Percentiles rank a stretch among this genome's conserved stretches.
phyloP scores from a whole-genome alignment of 2,888 invertebrate species.

The Dione juno region DNA sequence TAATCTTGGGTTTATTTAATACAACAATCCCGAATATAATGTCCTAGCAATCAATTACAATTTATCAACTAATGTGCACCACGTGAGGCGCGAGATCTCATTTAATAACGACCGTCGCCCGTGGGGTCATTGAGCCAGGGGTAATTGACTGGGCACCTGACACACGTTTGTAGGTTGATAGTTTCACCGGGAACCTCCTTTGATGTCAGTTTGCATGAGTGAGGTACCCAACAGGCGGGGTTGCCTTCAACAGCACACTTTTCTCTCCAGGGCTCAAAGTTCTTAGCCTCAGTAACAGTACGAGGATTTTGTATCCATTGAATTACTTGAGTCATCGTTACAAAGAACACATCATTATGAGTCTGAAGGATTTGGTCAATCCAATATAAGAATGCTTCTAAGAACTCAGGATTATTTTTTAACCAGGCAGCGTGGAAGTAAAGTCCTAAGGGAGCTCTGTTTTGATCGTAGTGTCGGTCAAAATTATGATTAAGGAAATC shows the following conservation, averaged over 20 bases:
- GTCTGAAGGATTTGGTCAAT: slow-evolving; percentile 93
- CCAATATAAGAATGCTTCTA: slow-evolving; percentile 97
- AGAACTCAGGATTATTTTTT: slow-evolving; percentile 95
- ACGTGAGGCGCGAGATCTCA: slow-evolving; percentile 76
- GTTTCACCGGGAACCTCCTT: slow-evolving; percentile 97
- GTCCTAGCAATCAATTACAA: slow-evolving; percentile 68
- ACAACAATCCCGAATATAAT: slow-evolving; percentile 65
- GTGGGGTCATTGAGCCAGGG: slow-evolving; percentile 97
- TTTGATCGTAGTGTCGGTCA: slow-evolving; percentile 95
- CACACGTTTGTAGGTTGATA: slow-evolving; percentile 95
- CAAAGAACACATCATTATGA: slow-evolving; percentile 96
- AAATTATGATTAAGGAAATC: slow-evolving; percentile 97
- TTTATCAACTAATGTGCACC: slow-evolving; percentile 74
- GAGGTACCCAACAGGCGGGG: slow-evolving; percentile 94
- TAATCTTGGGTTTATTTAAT: slow-evolving; percentile 48
- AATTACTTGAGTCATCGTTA: slow-evolving; percentile 97
- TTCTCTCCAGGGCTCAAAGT: slow-evolving; percentile 97
- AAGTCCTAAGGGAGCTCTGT: slow-evolving; percentile 93
- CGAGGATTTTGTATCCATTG: slow-evolving; percentile 97
- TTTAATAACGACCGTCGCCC: slow-evolving; percentile 93
- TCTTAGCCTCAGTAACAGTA: slow-evolving; percentile 92
- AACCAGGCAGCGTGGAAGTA: slow-evolving; percentile 98
- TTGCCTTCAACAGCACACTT: slow-evolving; percentile 94
- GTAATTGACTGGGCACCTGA: slow-evolving; percentile 96
- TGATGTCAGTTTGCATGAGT: slow-evolving; percentile 94